Conservation (phyloP, 2,797 vertebrate genomes). For the Chelon labrosus region DNA sequence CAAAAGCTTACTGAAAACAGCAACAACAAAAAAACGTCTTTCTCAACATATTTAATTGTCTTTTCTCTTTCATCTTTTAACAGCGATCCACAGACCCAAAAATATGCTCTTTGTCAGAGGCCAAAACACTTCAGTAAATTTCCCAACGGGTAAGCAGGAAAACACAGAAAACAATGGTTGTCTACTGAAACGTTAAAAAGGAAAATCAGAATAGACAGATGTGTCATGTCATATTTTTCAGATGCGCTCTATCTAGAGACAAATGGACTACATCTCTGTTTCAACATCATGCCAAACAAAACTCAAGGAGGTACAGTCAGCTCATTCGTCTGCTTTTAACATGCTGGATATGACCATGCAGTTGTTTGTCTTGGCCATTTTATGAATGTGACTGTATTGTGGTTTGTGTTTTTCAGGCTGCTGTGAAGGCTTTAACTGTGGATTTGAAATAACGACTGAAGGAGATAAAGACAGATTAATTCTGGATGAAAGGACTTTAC, state of each 20-base stretch:
- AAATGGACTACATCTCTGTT: not conserved
- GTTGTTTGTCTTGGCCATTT: not conserved
- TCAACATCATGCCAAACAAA: accelerated
- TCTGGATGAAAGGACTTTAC: not conserved
- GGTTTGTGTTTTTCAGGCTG: slow-evolving; percentile 20
- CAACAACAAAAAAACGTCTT: not conserved
- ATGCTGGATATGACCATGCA: not conserved
- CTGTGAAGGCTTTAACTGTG: not conserved
- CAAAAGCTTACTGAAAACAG: not conserved
- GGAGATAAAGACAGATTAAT: accelerated
- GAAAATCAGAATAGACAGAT: not conserved
- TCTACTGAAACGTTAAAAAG: not conserved
- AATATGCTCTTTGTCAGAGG: not conserved
- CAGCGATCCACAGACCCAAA: accelerated
- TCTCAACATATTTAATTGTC: not conserved
- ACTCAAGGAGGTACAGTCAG: not conserved
- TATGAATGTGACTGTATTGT: not conserved
- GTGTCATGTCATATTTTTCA: slow-evolving; percentile 29
- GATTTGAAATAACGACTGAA: accelerated
- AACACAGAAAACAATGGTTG: not conserved
- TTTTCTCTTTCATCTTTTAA: not conserved
- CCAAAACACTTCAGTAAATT: accelerated
- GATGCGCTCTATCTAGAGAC: accelerated
- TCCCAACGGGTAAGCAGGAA: slow-evolving; percentile 19
- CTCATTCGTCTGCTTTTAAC: not conserved